Evolutionary conservation across 2,113 vertebrate genomes (phyloP).

Genomic region (Cebidichthys violaceus): DNA sequence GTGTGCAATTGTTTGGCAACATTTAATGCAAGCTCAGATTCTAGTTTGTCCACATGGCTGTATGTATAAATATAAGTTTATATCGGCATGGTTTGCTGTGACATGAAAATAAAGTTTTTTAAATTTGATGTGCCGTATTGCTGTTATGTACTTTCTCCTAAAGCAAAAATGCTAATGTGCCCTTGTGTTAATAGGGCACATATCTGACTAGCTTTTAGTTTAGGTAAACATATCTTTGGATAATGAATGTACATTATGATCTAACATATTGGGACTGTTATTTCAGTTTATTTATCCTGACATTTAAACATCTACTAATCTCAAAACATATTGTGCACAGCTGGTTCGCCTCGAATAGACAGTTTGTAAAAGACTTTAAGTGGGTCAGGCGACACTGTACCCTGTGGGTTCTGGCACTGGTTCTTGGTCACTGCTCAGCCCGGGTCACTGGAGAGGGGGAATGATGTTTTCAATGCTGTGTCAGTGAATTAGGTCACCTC

Average conservation of each 20-base stretch:
- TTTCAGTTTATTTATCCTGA: not conserved
- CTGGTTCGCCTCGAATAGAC: not conserved
- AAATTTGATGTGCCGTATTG: not conserved
- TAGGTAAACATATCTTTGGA: not conserved
- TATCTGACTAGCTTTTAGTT: not conserved
- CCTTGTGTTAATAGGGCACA: not conserved
- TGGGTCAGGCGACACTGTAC: not conserved
- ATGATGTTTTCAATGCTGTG: slow-evolving; percentile 36
- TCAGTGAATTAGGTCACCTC: slow-evolving; percentile 51
- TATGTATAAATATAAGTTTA: slow-evolving; percentile 50
- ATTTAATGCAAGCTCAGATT: slow-evolving; percentile 59
- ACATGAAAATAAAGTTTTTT: slow-evolving; percentile 73
- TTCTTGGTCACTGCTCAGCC: not conserved
- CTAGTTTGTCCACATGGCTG: slow-evolving; percentile 29
- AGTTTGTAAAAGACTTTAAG: slow-evolving; percentile 14
- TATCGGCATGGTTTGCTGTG: slow-evolving; percentile 67
- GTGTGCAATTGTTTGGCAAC: slow-evolving; percentile 78
- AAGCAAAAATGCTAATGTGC: not conserved
- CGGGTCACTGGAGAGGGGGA: slow-evolving; percentile 35
- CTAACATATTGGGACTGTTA: not conserved
- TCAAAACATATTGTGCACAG: not conserved
- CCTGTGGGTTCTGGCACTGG: not conserved
- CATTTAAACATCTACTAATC: not conserved
- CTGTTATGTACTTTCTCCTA: not conserved
- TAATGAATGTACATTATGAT: not conserved